Evolutionary conservation across 2,888 invertebrate species (phyloP).

Genomic region (Megalurothrips usitatus): DNA sequence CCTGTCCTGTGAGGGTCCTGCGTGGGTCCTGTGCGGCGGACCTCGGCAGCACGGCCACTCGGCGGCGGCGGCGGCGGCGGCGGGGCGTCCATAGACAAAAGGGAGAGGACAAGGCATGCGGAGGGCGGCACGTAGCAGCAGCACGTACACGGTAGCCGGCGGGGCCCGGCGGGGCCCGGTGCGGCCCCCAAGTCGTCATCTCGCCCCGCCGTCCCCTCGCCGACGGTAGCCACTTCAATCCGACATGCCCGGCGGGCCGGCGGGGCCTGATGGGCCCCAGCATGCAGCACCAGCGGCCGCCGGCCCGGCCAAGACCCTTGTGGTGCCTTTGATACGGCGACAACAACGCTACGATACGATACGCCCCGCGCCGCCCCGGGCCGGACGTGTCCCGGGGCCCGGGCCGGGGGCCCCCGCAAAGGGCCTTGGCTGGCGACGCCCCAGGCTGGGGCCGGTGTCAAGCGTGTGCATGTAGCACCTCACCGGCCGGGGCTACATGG

Average conservation of each 20-base stretch:
- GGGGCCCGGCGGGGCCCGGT: not conserved
- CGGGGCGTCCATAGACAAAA: slow-evolving; percentile 6
- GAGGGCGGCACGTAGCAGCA: not conserved
- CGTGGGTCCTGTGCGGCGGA: not conserved
- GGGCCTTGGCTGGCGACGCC: no score
- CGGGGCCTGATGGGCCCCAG: not conserved
- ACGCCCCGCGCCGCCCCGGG: no score
- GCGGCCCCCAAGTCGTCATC: not conserved
- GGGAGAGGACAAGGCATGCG: not conserved
- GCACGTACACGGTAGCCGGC: slow-evolving; percentile 5
- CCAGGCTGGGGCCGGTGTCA: no score
- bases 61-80: not conserved
- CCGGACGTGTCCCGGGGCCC: no score
- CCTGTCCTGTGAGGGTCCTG: slow-evolving; percentile 1
- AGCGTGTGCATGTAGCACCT: no score
- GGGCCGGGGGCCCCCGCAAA: no score
- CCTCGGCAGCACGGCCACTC: no score
- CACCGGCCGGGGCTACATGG: no score
- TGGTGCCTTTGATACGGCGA: not conserved
- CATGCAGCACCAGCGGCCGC: no score
- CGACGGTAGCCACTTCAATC: slow-evolving; percentile 4
- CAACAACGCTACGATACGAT: not conserved
- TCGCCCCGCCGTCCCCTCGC: not conserved
- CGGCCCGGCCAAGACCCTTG: not conserved
- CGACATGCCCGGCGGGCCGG: not conserved